Percentiles rank a stretch among this genome's conserved stretches.
Evolutionary conservation across 2,113 vertebrate species (phyloP).

Genomic region (Galemys pyrenaicus): DNA sequence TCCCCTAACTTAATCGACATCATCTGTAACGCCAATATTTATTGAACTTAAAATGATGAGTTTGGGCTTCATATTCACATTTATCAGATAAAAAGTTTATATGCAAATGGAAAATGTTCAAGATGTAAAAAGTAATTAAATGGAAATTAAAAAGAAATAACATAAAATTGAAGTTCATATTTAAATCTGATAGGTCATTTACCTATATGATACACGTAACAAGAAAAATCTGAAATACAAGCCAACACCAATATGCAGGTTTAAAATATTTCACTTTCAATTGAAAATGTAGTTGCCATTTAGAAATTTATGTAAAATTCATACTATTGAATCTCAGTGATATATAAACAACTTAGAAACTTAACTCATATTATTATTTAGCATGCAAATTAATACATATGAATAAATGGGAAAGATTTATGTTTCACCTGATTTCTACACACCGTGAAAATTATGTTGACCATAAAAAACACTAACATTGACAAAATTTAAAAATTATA

Average conservation of each 20-base stretch:
- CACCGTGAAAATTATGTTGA: neutral
- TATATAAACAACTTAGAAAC: no score
- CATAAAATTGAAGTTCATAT: neutral
- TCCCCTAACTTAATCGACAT: neutral
- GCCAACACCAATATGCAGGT: no score
- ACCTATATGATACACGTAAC: neutral
- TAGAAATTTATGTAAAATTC: no score
- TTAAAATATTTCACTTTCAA: no score
- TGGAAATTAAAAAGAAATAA: neutral
- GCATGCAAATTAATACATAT: neutral
- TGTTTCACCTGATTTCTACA: neutral
- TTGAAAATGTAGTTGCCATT: no score
- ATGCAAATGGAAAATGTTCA: no score
- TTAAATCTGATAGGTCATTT: neutral
- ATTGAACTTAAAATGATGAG: neutral
- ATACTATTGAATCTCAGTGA: no score
- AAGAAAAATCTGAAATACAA: neutral
- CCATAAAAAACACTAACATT: neutral
- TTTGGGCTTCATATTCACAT: neutral
- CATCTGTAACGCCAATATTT: neutral
- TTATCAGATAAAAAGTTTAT: neutral
- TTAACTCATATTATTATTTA: neutral
- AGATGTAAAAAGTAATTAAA: neutral
- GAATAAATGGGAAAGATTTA: neutral
- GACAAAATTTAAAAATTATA: neutral